Evolutionary conservation across 2,888 invertebrate species (phyloP).

Genomic region (Drosophila koepferae): DNA sequence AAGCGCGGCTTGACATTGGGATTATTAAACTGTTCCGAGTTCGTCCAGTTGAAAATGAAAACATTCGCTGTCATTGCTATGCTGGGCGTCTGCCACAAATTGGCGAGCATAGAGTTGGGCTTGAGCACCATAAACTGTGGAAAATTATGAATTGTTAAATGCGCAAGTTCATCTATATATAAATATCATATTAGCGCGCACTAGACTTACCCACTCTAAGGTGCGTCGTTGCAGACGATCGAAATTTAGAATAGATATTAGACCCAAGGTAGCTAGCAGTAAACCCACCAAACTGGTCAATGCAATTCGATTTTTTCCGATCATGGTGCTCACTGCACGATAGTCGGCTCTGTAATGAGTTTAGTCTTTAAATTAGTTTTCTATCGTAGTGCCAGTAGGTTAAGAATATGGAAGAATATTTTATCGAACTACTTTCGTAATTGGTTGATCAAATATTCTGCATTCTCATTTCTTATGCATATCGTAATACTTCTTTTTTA

Average conservation of each 20-base stretch:
- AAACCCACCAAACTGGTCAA: conserved; percentile 58
- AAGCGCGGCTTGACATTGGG: conserved; percentile 86
- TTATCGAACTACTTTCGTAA: neutral
- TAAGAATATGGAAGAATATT: neutral
- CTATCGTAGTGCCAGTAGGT: neutral
- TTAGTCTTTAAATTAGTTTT: neutral
- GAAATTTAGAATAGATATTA: conserved; percentile 50
- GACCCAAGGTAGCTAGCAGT: conserved; percentile 43
- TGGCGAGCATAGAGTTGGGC: conserved; percentile 85
- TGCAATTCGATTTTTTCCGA: conserved; percentile 63
- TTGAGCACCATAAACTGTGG: conserved; percentile 87
- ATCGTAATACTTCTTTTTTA: neutral
- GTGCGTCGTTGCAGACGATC: conserved; percentile 54
- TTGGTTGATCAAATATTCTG: neutral
- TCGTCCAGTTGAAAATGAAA: conserved; percentile 92
- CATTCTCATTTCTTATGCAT: no score
- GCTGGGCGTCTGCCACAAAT: conserved; percentile 88
- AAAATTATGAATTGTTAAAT: neutral
- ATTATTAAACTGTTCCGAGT: conserved; percentile 88
- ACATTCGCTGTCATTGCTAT: conserved; percentile 88
- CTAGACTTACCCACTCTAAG: conserved; percentile 52
- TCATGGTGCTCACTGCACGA: conserved; percentile 43
- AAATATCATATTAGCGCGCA: neutral
- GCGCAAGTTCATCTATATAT: neutral
- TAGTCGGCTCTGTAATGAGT: conserved; percentile 27